Evolutionary conservation across 2,888 invertebrate species (phyloP), one percentile per base, ranked within the genome.

Genomic region (Lathronympha strigana): DNA sequence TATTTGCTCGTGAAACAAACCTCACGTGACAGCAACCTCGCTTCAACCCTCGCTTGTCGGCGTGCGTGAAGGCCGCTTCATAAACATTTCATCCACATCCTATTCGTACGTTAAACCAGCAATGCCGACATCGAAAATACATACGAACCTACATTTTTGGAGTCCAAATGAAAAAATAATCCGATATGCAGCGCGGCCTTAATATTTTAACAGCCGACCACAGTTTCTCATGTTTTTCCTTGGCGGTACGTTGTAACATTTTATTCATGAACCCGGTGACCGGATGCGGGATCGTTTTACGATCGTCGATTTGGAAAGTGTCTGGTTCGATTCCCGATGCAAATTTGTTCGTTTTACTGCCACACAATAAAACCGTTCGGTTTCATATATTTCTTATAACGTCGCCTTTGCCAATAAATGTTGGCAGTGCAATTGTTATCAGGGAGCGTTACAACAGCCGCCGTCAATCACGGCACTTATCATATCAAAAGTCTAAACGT

Each of bases 191-290:
- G 66, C 45, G 58, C 60, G 49, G 66, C 67, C 67, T 77, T 72
- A 77, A 78, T 78, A 78, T 73, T 77, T 76, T 69, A 78, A 72
- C 72, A 71, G 70, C 67, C 67, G 69, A 64, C 68, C 63, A 67
- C 68, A 68, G 74, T 73, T 66, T 71, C 57, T 57, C 61, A 67
- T 68, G 68, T 71, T 67, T 67, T 69, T 68, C 68, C 67, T 66
- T 38, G 38, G 33, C 67, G 68, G 67, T 60, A 55, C 67, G 67
- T 45, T 47, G 69, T 75, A 72, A 70, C 74, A 69, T 80, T 84
- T 87, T 88, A 87, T 88, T 87, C 84, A 87, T 84, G 84, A 79
- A 76, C 72, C 74, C 76, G 76, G 83, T 84, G 84, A 85, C 86
- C 81, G 79, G 40, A 72, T 71, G 78, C 75, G 73, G 81, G 82